Evolutionary conservation across 1,140 invertebrate genomes (phyloP), one percentile per base, ranked within the genome.

Genomic region (Delia radicum): DNA sequence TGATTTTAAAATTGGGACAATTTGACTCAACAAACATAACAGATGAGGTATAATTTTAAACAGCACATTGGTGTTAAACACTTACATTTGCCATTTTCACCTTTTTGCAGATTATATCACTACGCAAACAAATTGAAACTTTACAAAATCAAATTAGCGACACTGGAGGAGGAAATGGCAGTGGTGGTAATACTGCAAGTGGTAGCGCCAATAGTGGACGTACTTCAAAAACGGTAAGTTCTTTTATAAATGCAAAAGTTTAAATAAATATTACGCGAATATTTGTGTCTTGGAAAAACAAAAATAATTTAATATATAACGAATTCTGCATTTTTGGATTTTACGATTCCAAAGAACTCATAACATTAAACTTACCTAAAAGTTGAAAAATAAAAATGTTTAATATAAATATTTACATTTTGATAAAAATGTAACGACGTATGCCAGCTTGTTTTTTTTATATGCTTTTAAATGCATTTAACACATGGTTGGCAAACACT

Each of bases 111-210:
- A 85, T 85, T 78, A 76, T 76, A 62, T 76, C 80, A 65, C 80
- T 85, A 33, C 83, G 80, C 48, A 80, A 80, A 55, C 82, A 85
- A 74, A 74, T 85, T 74, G 55, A 76, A 29, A 80, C 79, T 71
- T 26, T 83, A 12, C 82, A 80, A 63, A 77, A 31, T 37, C 75
- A 82, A 81, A 78, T 75, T 62, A 78, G 75, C 63, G 78, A 80
- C 48, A 76, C 42, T n/a, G 75, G 75, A 48, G 77, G 76, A 26
- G 76, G 76, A 28, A n/a, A n/a, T n/a, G 24, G 55, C 15, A 31
- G 69, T 65, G 76, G 76, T 42, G 67, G 76, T 27, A 24, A n/a
- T 26, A 31, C 33, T 21, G 24, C 13, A 24, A 31, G 31, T 15
- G 28, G 12, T 46, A 28, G 31, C 13, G 67, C 12, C 71, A 55